Conservation (phyloP, 2,888 invertebrate genomes). For the Mesochorus sp. region DNA sequence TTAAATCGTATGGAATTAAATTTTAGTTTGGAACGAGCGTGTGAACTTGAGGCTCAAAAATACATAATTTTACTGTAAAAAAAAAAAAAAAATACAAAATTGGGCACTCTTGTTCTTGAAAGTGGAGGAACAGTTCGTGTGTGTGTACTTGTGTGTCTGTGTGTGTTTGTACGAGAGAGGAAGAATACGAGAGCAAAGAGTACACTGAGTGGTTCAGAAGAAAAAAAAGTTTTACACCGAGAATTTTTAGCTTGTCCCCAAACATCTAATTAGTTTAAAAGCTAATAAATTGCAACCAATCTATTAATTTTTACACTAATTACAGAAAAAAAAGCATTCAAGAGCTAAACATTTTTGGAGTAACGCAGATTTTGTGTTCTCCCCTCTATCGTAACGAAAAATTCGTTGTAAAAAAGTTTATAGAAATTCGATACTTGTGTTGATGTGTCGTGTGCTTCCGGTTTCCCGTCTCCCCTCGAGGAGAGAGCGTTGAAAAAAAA, state of each 20-base stretch:
- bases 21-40: conserved; percentile 65
- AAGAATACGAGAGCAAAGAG: conserved; percentile 1
- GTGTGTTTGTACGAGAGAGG: not conserved
- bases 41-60: conserved; percentile 61
- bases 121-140: conserved; percentile 2
- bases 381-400: too few relatives aligned
- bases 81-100: conserved; percentile 29
- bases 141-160: not conserved
- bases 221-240: too few relatives aligned
- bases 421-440: conserved; percentile 52
- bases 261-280: too few relatives aligned
- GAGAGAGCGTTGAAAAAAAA: conserved; percentile 24
- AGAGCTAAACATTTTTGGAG: too few relatives aligned
- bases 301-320: too few relatives aligned
- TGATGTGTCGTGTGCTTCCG: conserved; percentile 57
- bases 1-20: conserved; percentile 70
- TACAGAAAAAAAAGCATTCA: too few relatives aligned
- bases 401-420: too few relatives aligned
- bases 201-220: too few relatives aligned
- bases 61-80: conserved; percentile 19
- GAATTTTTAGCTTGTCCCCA: too few relatives aligned
- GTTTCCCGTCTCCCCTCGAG: conserved; percentile 37
- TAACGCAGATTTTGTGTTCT: too few relatives aligned
- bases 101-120: conserved; percentile 19
- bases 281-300: too few relatives aligned